Percentiles rank a stretch among this genome's conserved stretches.
Conservation (phyloP, 2,797 vertebrate species). For the Chrysolophus pictus region DNA sequence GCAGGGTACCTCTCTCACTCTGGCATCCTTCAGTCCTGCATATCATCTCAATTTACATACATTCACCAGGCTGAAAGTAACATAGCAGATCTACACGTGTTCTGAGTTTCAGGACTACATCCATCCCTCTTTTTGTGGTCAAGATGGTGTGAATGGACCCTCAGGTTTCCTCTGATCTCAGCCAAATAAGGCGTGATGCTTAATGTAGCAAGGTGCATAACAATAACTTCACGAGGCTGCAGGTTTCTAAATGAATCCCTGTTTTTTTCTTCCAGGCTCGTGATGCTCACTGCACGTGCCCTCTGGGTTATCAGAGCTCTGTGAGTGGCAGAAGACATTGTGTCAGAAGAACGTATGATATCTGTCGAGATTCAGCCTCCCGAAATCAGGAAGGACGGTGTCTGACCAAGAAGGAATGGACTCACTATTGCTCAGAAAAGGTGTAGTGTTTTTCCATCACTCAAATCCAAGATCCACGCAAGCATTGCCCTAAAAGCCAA, state of each 20-base stretch:
- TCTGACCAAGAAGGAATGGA: slow-evolving; percentile 84
- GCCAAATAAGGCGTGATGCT: neutral
- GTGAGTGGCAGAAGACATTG: slow-evolving; percentile 73
- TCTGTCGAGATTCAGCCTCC: slow-evolving; percentile 80
- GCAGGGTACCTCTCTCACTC: neutral
- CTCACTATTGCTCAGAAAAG: slow-evolving; percentile 85
- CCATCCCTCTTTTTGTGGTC: fast-evolving
- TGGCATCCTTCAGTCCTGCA: neutral
- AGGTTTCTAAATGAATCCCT: neutral
- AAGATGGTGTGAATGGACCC: neutral
- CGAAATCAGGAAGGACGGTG: slow-evolving; percentile 88
- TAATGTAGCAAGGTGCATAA: neutral
- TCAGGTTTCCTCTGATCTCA: neutral
- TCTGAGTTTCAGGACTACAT: neutral
- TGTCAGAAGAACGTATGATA: slow-evolving; percentile 72
- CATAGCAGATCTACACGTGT: fast-evolving
- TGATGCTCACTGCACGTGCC: slow-evolving; percentile 85
- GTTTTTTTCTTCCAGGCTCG: slow-evolving; percentile 76
- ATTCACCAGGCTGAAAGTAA: fast-evolving
- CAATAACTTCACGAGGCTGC: neutral
- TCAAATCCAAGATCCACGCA: fast-evolving
- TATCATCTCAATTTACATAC: neutral
- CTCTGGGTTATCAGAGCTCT: slow-evolving; percentile 76
- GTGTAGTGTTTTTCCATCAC: slow-evolving; percentile 49
- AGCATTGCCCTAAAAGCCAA: neutral